Conservation (phyloP, 1,140 invertebrate genomes). For the Stenopsyche tienmushanensis region DNA sequence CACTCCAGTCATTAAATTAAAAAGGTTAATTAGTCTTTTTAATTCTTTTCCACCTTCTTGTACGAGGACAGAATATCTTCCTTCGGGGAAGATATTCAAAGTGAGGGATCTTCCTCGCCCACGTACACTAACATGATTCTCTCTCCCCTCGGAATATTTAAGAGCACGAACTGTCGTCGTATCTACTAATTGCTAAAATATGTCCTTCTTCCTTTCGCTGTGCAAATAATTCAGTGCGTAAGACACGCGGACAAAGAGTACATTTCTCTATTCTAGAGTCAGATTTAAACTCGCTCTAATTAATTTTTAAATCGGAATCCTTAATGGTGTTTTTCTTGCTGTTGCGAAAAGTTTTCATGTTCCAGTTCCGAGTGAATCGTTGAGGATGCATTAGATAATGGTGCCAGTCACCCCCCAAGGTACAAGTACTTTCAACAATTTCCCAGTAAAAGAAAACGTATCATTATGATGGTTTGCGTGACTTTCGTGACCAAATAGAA, state of each 20-base stretch:
- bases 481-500: slow-evolving; percentile 26
- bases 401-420: slow-evolving; percentile 13
- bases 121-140: no score
- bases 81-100: no score
- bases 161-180: background rate
- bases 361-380: no score
- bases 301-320: no score
- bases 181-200: background rate
- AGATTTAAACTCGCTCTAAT: no score
- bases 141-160: no score
- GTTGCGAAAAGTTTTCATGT: no score
- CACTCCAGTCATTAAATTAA: background rate
- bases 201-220: background rate
- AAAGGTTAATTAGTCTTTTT: background rate
- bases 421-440: background rate
- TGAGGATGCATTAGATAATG: no score
- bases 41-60: background rate
- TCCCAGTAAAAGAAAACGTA: background rate
- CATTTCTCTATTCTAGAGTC: no score
- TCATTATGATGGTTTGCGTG: slow-evolving; percentile 9
- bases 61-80: background rate
- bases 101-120: no score
- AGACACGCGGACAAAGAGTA: no score
- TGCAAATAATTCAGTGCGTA: background rate
- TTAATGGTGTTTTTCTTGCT: no score